Percentiles rank a stretch among this genome's conserved stretches.
phyloP scores from a whole-genome alignment of 1,140 invertebrate species.

The Druon quercuslanigerum region DNA sequence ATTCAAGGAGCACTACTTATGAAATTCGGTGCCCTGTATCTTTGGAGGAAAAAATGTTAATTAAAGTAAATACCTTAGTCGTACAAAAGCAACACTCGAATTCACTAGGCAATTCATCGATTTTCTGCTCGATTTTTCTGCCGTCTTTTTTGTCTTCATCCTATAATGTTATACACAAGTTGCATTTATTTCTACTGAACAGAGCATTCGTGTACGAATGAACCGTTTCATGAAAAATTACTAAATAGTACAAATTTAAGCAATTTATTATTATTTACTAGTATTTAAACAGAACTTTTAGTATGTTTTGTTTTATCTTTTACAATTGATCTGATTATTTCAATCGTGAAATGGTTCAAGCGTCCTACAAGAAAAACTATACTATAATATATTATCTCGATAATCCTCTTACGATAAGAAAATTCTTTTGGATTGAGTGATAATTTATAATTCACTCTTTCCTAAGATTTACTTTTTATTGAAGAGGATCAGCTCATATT shows the following conservation, averaged over 20 bases:
- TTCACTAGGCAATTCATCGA: constrained; percentile 90
- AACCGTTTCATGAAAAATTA: neutral
- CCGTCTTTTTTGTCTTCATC: constrained; percentile 82
- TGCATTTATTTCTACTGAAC: constrained; percentile 43
- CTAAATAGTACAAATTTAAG: neutral
- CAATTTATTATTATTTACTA: neutral
- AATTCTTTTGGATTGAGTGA: no score
- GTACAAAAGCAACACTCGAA: constrained; percentile 97
- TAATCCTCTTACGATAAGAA: no score
- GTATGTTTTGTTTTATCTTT: no score
- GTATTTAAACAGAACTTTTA: neutral
- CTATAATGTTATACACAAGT: constrained; percentile 75
- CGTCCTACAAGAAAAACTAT: no score
- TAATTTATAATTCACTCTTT: no score
- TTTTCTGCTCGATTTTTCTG: constrained; percentile 80
- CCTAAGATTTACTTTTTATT: no score
- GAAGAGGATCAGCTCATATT: no score
- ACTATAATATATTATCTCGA: no score
- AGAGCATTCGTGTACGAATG: neutral
- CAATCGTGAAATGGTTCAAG: no score
- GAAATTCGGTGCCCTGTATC: neutral
- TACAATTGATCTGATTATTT: no score
- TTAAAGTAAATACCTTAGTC: constrained; percentile 86
- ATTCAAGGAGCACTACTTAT: neutral
- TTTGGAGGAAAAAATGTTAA: constrained; percentile 49